Evolutionary conservation across 2,888 invertebrate species (phyloP).

Genomic region (Eristalis arbustorum): DNA sequence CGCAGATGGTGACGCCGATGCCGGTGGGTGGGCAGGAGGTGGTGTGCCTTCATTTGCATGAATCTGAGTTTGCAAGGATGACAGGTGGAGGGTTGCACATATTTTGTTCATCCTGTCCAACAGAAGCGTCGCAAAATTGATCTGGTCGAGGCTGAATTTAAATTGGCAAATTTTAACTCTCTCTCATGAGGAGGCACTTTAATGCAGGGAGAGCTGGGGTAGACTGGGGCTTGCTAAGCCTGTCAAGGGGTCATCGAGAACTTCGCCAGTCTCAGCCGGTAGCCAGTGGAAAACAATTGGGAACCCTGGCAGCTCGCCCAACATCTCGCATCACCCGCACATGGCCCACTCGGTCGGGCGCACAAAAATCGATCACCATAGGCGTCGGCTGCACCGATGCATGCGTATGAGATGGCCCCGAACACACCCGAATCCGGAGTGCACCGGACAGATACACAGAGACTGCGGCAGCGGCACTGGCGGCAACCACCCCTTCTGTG

Average conservation of each 20-base stretch:
- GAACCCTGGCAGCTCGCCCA: slow-evolving; percentile 4
- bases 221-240: too few relatives aligned
- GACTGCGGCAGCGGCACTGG: background rate
- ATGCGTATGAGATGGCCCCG: slow-evolving; percentile 12
- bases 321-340: background rate
- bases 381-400: slow-evolving; percentile 52
- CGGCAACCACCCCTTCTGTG: background rate
- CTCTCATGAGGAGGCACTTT: background rate
- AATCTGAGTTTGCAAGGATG: background rate
- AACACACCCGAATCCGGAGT: background rate
- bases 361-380: slow-evolving; percentile 59
- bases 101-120: background rate
- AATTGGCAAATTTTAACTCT: background rate
- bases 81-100: background rate
- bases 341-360: background rate
- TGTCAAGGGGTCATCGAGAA: too few relatives aligned
- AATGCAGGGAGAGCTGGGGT: too few relatives aligned
- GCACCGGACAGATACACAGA: background rate
- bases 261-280: background rate
- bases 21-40: background rate
- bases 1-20: background rate
- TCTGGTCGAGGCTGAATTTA: background rate
- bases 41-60: background rate
- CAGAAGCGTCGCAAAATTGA: background rate
- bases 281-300: slow-evolving; percentile 3